phyloP scores from a whole-genome alignment of 2,888 invertebrate species.

The Slavum lentiscoides region DNA sequence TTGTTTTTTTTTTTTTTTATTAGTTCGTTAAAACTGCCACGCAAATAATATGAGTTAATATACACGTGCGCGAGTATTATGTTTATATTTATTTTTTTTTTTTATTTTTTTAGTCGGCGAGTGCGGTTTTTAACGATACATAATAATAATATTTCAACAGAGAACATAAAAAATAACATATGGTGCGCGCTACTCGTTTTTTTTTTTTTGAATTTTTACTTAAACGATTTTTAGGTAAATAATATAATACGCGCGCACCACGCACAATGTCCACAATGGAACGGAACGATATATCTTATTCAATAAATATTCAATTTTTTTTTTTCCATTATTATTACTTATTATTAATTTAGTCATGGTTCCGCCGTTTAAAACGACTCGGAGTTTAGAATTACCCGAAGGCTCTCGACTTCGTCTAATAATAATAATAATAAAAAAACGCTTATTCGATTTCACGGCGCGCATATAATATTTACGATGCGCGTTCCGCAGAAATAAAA shows the following conservation, averaged over 20 bases:
- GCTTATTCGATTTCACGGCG: too few relatives aligned
- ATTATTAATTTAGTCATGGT: too few relatives aligned
- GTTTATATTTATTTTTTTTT: neutral
- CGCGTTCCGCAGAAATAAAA: too few relatives aligned
- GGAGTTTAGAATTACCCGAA: too few relatives aligned
- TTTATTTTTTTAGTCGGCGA: neutral
- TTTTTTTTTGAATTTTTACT: neutral
- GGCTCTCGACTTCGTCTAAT: too few relatives aligned
- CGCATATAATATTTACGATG: too few relatives aligned
- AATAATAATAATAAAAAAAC: too few relatives aligned
- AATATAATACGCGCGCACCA: neutral
- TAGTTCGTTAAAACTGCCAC: conserved; percentile 15
- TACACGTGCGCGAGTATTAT: neutral
- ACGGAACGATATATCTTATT: conserved; percentile 9
- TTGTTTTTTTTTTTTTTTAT: neutral
- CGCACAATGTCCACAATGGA: neutral
- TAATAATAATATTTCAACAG: conserved; percentile 24
- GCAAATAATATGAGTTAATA: neutral
- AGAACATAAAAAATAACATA: conserved; percentile 1
- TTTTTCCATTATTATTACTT: too few relatives aligned
- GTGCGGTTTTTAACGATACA: neutral
- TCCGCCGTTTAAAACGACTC: too few relatives aligned
- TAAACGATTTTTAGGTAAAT: neutral
- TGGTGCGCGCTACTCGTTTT: conserved; percentile 6
- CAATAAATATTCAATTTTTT: too few relatives aligned